These are phyloP conservation scores for Chrysaora quinquecirrha DNA, from an alignment of 30 jellyfish, hydroid and myxozoan species.

Conservation along the genomic window DNA sequence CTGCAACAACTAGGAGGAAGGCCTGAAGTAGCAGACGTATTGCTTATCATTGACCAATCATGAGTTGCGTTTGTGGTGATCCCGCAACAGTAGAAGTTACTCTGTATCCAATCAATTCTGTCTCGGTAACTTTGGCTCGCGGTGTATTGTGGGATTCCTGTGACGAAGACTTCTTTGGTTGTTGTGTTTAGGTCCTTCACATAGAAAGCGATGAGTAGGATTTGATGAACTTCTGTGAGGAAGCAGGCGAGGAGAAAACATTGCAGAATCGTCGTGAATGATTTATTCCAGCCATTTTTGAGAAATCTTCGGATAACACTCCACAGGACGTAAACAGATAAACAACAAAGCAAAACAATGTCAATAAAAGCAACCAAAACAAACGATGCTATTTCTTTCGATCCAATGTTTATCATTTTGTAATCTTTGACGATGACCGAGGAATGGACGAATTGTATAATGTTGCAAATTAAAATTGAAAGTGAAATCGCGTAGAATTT, in stretches of 20 bases:
- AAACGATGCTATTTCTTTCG: constrained; percentile 21
- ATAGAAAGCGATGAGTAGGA: constrained; percentile 17
- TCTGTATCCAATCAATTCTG: constrained; percentile 39
- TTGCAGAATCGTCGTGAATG: constrained; percentile 44
- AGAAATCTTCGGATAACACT: constrained; percentile 1
- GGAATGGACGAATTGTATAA: constrained; percentile 13
- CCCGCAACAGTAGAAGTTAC: constrained; percentile 39
- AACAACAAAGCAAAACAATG: constrained; percentile 12
- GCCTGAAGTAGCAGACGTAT: not conserved
- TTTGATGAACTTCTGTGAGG: constrained; percentile 20
- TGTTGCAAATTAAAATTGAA: not conserved
- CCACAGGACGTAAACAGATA: constrained; percentile 5
- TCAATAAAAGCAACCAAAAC: constrained; percentile 22
- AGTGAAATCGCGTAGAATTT: constrained; percentile 22
- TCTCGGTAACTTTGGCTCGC: not conserved
- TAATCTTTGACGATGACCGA: constrained; percentile 15
- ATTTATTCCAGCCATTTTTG: constrained; percentile 59
- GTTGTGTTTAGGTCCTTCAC: constrained; percentile 6
- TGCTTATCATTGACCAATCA: constrained; percentile 32
- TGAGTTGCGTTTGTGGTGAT: constrained; percentile 19
- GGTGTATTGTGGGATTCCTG: constrained; percentile 5
- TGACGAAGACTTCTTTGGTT: constrained; percentile 6
- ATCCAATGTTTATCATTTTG: constrained; percentile 34
- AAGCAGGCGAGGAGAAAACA: constrained; percentile 54
- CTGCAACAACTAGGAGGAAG: constrained; percentile 47